phyloP scores from a whole-genome alignment of 1,140 invertebrate genomes.

The Physella acuta region DNA sequence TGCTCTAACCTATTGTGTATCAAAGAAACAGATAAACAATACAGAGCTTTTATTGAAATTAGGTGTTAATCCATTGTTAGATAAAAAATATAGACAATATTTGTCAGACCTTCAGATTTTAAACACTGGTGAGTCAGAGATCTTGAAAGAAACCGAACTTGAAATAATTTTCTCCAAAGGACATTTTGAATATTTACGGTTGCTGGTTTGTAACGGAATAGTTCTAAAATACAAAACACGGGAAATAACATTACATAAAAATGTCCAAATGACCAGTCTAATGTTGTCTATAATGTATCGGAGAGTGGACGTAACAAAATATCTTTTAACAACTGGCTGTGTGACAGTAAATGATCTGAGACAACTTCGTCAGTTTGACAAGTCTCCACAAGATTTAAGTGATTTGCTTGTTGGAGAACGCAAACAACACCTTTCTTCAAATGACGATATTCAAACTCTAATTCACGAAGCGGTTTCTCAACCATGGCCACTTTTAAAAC shows the following conservation, averaged over 20 bases:
- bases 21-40: not conserved
- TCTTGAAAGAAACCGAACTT: not conserved
- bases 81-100: not conserved
- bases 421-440: no score
- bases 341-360: not conserved
- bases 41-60: not conserved
- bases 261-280: not conserved
- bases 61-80: not conserved
- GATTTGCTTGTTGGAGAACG: not conserved
- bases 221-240: no score
- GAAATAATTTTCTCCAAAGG: not conserved
- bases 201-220: not conserved
- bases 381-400: not conserved
- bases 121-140: not conserved
- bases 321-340: not conserved
- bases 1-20: not conserved
- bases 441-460: no score
- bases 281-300: not conserved
- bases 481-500: conserved; percentile 6
- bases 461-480: not conserved
- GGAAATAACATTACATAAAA: not conserved
- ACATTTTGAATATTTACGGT: not conserved
- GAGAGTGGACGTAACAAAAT: not conserved
- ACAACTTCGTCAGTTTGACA: not conserved
- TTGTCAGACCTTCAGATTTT: not conserved